A percentile compares a stretch with the other conserved stretches of the same genome.
Conservation (phyloP, 1,140 invertebrate genomes). For the Probaryconus sp. region DNA sequence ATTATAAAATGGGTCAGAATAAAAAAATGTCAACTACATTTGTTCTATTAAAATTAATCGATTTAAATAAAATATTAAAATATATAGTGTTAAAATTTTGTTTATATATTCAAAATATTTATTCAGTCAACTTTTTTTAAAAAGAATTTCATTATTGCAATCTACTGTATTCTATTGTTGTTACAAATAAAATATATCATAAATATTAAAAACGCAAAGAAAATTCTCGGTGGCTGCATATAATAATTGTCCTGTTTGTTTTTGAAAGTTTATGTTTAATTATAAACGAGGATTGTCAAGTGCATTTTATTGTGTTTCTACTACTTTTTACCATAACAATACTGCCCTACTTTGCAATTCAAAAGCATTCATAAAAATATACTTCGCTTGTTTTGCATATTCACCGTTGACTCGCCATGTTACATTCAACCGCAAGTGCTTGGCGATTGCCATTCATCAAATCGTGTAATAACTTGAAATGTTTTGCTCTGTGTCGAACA, state of each 20-base stretch:
- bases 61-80: too few species aligned
- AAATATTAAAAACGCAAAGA: constrained; percentile 3
- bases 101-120: too few species aligned
- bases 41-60: too few species aligned
- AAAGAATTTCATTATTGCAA: too few species aligned
- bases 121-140: too few species aligned
- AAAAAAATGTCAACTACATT: too few species aligned
- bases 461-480: constrained; percentile 26
- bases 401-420: constrained; percentile 26
- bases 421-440: constrained; percentile 28
- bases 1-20: too few species aligned
- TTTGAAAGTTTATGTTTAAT: constrained; percentile 32
- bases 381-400: constrained; percentile 45
- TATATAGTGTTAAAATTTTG: too few species aligned
- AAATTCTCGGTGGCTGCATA: not conserved
- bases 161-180: too few species aligned
- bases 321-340: constrained; percentile 45
- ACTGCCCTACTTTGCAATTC: constrained; percentile 43
- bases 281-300: constrained; percentile 45
- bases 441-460: constrained; percentile 39
- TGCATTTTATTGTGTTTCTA: constrained; percentile 36
- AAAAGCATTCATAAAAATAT: constrained; percentile 52
- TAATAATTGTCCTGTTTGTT: constrained; percentile 26
- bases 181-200: not conserved
- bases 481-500: constrained; percentile 4